Percentiles rank a stretch among this genome's conserved stretches.
Evolutionary conservation across 2,888 invertebrate genomes (phyloP).

Genomic region (Cyaniris semiargus): DNA sequence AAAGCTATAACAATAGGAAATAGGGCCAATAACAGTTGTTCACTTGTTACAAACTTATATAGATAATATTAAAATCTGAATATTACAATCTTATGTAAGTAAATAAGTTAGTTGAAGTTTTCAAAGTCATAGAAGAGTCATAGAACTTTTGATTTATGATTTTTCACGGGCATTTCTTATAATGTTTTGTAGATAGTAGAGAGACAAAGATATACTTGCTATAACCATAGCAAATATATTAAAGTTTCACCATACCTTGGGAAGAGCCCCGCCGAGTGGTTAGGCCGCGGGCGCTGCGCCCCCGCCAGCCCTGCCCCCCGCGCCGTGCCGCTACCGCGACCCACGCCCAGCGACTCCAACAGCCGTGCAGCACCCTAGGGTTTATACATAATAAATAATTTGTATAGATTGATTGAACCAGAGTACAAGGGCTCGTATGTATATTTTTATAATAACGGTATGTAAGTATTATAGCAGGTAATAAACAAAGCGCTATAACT

Average conservation of each 20-base stretch:
- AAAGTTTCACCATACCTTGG: constrained; percentile 69
- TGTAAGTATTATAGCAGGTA: too few relatives aligned
- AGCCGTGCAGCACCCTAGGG: constrained; percentile 65
- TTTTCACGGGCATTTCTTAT: background rate
- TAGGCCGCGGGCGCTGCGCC: constrained; percentile 65
- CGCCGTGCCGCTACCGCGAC: constrained; percentile 60
- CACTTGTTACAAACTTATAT: too few relatives aligned
- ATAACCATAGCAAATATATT: background rate
- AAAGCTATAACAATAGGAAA: too few relatives aligned
- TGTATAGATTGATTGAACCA: background rate
- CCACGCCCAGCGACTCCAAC: constrained; percentile 67
- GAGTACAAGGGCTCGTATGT: too few relatives aligned
- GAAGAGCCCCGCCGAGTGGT: constrained; percentile 83
- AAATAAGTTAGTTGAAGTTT: too few relatives aligned
- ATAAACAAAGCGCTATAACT: too few relatives aligned
- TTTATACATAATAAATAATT: background rate
- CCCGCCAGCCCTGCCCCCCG: constrained; percentile 53
- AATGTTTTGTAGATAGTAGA: background rate
- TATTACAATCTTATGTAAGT: too few relatives aligned
- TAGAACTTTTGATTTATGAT: too few relatives aligned
- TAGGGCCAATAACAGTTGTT: too few relatives aligned
- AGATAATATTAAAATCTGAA: too few relatives aligned
- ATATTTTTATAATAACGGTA: too few relatives aligned
- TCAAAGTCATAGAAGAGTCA: too few relatives aligned
- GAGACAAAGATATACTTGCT: background rate